These are phyloP conservation scores for Pterostichus madidus DNA, from an alignment of 2,888 invertebrate species.

Conservation along the genomic window DNA sequence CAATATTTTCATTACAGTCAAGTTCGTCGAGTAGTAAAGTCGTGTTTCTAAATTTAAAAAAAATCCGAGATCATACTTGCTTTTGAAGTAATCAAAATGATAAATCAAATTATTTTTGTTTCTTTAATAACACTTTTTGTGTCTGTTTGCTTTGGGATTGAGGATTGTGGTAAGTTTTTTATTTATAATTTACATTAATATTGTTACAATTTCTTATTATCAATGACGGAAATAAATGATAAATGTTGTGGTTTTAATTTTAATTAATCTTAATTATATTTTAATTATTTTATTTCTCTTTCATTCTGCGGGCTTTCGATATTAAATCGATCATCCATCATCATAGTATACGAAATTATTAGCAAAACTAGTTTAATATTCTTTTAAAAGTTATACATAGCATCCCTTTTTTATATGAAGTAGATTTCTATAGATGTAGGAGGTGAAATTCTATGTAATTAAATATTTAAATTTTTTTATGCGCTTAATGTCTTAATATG, in stretches of 20 bases:
- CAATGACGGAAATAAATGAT: not conserved
- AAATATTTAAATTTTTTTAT: no score
- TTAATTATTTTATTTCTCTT: not conserved
- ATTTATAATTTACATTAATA: not conserved
- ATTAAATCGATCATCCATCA: no score
- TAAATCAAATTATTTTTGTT: slow-evolving; percentile 37
- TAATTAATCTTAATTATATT: not conserved
- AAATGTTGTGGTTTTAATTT: not conserved
- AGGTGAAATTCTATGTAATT: no score
- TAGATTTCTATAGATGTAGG: no score
- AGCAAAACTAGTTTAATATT: no score
- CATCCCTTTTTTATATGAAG: no score
- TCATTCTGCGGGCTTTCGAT: no score
- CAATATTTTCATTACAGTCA: slow-evolving; percentile 55
- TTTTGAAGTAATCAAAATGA: slow-evolving; percentile 42
- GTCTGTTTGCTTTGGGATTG: slow-evolving; percentile 47
- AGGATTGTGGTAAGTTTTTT: slow-evolving; percentile 67
- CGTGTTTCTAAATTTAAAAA: not conserved
- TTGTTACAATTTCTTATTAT: not conserved
- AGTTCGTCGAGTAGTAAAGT: slow-evolving; percentile 36
- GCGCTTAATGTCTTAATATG: no score
- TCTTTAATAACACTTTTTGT: slow-evolving; percentile 42
- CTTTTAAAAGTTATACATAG: no score
- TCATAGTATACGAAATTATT: no score
- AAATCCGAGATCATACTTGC: not conserved